These are phyloP conservation scores for Neoitamus cyanurus DNA, from an alignment of 2,888 invertebrate species.

Conservation along the genomic window DNA sequence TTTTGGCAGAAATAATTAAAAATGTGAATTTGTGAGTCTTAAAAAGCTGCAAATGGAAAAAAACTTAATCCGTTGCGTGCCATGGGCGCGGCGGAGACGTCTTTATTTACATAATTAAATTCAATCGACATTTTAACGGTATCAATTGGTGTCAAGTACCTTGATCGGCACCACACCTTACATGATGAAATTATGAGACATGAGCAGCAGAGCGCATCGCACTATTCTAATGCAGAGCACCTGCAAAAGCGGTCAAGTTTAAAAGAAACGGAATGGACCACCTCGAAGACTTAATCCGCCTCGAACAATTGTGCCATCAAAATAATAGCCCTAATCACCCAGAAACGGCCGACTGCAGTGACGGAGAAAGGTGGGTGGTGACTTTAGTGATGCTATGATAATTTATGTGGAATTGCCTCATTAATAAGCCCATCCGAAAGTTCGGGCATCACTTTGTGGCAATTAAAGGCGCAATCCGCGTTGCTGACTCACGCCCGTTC, in stretches of 20 bases:
- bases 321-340: neutral
- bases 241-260: slow-evolving; percentile 3
- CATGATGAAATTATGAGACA: slow-evolving; percentile 15
- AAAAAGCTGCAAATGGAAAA: neutral
- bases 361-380: neutral
- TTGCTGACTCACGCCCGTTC: neutral
- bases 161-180: slow-evolving; percentile 14
- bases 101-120: slow-evolving; percentile 29
- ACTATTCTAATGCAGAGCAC: slow-evolving; percentile 1
- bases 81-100: neutral
- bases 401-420: slow-evolving; percentile 28
- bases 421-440: neutral
- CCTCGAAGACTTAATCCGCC: neutral
- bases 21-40: no score
- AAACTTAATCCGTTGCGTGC: neutral
- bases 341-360: neutral
- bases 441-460: neutral
- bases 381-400: neutral
- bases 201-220: neutral
- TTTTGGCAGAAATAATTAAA: no score
- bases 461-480: neutral
- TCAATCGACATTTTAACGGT: slow-evolving; percentile 17
- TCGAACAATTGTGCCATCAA: neutral
- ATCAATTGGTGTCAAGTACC: slow-evolving; percentile 35
- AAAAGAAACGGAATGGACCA: neutral